A percentile compares a stretch with the other conserved stretches of the same genome.
phyloP scores from a whole-genome alignment of 2,113 vertebrate species.

The Chrysochloris asiatica region DNA sequence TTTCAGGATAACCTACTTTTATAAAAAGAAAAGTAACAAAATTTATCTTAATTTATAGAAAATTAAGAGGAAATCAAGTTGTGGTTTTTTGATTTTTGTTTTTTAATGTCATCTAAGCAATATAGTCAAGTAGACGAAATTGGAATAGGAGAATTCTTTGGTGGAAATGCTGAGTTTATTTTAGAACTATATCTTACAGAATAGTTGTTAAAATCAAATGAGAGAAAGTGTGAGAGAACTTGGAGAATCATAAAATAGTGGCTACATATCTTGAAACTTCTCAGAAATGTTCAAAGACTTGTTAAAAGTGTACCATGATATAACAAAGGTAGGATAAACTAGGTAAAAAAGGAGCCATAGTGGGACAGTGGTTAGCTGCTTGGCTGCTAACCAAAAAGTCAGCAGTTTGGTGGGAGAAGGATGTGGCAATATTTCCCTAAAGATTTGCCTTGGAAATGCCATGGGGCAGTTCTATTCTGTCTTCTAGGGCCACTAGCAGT shows the following conservation, averaged over 20 bases:
- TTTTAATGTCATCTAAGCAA: too few relatives aligned
- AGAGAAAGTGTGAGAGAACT: background rate
- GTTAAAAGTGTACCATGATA: background rate
- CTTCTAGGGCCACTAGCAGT: too few relatives aligned
- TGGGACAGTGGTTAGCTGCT: too few relatives aligned
- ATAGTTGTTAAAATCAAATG: background rate
- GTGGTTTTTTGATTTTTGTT: too few relatives aligned
- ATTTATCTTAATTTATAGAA: background rate
- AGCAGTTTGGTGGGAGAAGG: too few relatives aligned
- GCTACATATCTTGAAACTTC: background rate
- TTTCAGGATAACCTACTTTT: background rate
- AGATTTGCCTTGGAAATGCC: too few relatives aligned
- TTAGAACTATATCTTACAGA: background rate
- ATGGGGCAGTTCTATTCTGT: too few relatives aligned
- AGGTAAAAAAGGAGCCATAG: too few relatives aligned
- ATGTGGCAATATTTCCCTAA: too few relatives aligned
- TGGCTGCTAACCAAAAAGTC: too few relatives aligned
- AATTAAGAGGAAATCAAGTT: background rate
- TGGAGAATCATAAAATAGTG: background rate
- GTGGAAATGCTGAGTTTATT: background rate
- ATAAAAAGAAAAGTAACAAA: background rate
- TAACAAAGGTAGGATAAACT: background rate
- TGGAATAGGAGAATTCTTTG: background rate
- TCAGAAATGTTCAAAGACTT: background rate
- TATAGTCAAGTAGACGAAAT: background rate